Evolutionary conservation across 2,113 vertebrate species (phyloP), one percentile per base, ranked within the genome.

Genomic region (Colinus virginianus): DNA sequence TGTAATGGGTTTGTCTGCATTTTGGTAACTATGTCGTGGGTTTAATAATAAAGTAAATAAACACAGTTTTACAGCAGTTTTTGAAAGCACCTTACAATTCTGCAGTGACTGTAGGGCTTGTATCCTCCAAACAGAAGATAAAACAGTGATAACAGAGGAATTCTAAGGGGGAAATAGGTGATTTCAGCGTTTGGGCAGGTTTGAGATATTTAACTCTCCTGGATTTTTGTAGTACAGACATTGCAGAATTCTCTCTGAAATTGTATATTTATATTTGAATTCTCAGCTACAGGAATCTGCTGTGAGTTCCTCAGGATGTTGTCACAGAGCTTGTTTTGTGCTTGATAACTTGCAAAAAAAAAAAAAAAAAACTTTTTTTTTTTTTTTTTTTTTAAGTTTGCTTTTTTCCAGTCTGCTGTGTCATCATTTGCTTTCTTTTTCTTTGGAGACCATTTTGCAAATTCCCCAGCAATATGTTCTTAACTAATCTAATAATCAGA

Each of bases 1-100:
- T 90, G 81, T 94, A 95, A 96, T 94, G 36, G 22, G n/a, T 80
- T 53, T 85, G 30, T 88, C 92, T 87, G 67, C 25, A 72, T 7
- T 53, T 62, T 82, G 42, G 26, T 86, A 79, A 78, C 32, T 70
- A 10, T 6, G 7, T 11, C 36, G 7, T 62, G 26, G 49, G 13
- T 48, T 75, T 75, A 23, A 38, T 45, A 40, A 78, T 51, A 1
- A 51, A 59, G 20, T 58, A 58, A 76, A 23, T 38, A 48, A 30
- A 12, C 40, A 55, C 3, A 34, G 4, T 81, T 91, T 91, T 72
- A 46, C 14, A 38, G 36, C 48, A 21, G 22, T 30, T 75, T 30
- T 84, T 72, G 34, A 84, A 69, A 79, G 3, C 40, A 55, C 5
- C 23, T 48, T 63, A 7, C 74, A 32, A 55, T n/a, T 79, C 9